Evolutionary conservation across 2,797 vertebrate species (phyloP).

Genomic region (Thalassophryne amazonica): DNA sequence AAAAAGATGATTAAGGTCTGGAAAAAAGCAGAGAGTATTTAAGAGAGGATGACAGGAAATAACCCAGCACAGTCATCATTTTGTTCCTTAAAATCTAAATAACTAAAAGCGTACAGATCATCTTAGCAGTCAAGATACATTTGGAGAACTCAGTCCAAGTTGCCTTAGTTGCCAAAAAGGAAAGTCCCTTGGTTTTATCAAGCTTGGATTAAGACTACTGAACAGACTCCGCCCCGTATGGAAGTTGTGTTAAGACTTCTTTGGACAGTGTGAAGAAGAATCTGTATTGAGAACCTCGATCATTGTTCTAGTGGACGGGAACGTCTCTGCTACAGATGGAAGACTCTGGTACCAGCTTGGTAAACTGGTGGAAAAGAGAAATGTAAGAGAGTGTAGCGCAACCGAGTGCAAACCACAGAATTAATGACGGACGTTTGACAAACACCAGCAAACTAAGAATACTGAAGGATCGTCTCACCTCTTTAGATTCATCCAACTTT

Average conservation of each 20-base stretch:
- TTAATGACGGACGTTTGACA: no score
- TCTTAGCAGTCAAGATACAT: not conserved
- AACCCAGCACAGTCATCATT: not conserved
- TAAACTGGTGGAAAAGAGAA: conserved; percentile 75
- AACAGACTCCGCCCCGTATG: not conserved
- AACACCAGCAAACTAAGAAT: not conserved
- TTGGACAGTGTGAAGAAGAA: conserved; percentile 87
- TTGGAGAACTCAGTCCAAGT: not conserved
- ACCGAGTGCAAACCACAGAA: no score
- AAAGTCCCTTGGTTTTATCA: conserved; percentile 20
- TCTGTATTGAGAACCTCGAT: conserved; percentile 96
- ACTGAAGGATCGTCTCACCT: conserved; percentile 69
- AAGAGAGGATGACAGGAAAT: not conserved
- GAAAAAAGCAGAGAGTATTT: not conserved
- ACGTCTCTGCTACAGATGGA: conserved; percentile 90
- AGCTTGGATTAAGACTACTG: conserved; percentile 31
- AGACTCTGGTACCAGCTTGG: conserved; percentile 91
- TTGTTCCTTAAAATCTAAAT: not conserved
- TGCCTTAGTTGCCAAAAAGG: conserved; percentile 35
- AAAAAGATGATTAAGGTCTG: not conserved
- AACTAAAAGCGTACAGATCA: not conserved
- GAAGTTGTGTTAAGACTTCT: conserved; percentile 76
- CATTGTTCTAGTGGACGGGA: conserved; percentile 90
- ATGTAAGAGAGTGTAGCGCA: not conserved
- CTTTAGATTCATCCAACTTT: conserved; percentile 93